A percentile compares a stretch with the other conserved stretches of the same genome.
These are phyloP conservation scores for Atlantisia rogersi DNA, from an alignment of 2,113 vertebrate species.

Conservation along the genomic window DNA sequence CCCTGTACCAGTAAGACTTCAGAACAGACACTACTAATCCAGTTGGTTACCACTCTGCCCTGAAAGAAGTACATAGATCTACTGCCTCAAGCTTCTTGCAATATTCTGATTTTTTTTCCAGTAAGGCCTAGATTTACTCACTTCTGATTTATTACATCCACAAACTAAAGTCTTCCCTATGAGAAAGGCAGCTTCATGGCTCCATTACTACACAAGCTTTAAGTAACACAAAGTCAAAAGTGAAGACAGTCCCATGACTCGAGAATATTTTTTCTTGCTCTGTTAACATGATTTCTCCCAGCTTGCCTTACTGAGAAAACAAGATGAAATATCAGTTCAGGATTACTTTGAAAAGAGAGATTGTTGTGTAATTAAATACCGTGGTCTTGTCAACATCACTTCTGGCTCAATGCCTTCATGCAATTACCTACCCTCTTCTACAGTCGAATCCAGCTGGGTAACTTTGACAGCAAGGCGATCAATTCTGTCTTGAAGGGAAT, in stretches of 20 bases:
- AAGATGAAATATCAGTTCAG: slow-evolving; percentile 16
- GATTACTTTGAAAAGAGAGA: slow-evolving; percentile 35
- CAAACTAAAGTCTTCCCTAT: background rate
- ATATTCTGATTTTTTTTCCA: background rate
- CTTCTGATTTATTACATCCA: background rate
- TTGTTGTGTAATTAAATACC: slow-evolving; percentile 61
- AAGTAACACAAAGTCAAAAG: background rate
- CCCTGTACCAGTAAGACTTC: background rate
- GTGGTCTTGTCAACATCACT: slow-evolving; percentile 42
- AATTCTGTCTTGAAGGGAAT: slow-evolving; percentile 97
- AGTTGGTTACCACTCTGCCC: background rate
- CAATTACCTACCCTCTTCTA: slow-evolving; percentile 93
- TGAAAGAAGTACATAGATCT: background rate
- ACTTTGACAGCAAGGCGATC: slow-evolving; percentile 98
- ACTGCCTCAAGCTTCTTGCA: background rate
- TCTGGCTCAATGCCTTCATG: slow-evolving; percentile 34
- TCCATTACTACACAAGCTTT: background rate
- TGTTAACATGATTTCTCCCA: background rate
- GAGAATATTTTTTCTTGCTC: background rate
- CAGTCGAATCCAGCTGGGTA: slow-evolving; percentile 97
- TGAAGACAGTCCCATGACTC: background rate
- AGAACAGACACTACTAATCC: background rate
- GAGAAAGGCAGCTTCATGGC: background rate
- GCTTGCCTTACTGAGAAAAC: background rate
- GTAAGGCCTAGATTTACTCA: background rate